Conservation (phyloP, 2,113 vertebrate species). For the Maccullochella peelii region DNA sequence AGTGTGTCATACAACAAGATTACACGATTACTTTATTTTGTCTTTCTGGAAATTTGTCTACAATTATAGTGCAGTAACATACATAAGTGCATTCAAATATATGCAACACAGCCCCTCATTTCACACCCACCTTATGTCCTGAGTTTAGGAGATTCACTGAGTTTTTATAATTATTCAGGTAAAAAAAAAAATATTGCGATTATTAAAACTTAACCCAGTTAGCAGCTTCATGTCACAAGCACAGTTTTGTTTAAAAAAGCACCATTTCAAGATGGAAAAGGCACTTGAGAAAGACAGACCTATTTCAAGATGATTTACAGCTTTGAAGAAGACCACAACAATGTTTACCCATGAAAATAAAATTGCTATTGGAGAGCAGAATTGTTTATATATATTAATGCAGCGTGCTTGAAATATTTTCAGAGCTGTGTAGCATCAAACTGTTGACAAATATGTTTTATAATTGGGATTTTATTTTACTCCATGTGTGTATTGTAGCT, state of each 20-base stretch:
- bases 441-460: background rate
- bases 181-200: background rate
- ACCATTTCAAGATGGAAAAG: background rate
- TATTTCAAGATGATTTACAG: conserved; percentile 7
- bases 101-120: too few relatives aligned
- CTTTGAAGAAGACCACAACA: background rate
- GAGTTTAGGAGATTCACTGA: too few relatives aligned
- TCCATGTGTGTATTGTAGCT: background rate
- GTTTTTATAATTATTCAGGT: too few relatives aligned
- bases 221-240: background rate
- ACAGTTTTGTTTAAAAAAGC: background rate
- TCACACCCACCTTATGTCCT: too few relatives aligned
- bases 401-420: background rate
- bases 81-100: too few relatives aligned
- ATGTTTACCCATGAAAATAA: background rate
- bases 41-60: too few relatives aligned
- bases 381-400: background rate
- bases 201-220: background rate
- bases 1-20: background rate
- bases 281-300: background rate
- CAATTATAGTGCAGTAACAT: too few relatives aligned
- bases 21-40: too few relatives aligned
- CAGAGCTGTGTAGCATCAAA: background rate
- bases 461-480: background rate
- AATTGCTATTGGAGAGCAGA: background rate